phyloP scores from a whole-genome alignment of 2,888 invertebrate species.

The Lasioglossum leucozonium region DNA sequence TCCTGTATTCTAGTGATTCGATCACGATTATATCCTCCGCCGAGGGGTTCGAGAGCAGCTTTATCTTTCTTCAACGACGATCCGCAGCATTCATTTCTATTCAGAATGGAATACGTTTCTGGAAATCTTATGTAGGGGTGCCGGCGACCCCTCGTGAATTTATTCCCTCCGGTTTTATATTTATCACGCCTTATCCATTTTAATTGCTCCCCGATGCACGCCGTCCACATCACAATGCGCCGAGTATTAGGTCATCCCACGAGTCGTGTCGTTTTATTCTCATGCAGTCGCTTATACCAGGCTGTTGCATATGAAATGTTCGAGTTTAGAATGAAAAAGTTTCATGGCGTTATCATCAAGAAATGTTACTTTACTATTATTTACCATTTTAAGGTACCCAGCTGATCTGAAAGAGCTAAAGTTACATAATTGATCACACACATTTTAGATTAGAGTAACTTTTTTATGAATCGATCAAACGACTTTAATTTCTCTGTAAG shows the following conservation, averaged over 20 bases:
- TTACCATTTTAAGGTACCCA: no score
- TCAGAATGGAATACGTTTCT: slow-evolving; percentile 3
- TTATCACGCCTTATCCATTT: not conserved
- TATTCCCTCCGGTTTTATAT: slow-evolving; percentile 22
- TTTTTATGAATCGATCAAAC: no score
- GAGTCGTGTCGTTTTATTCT: not conserved
- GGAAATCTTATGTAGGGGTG: slow-evolving; percentile 3
- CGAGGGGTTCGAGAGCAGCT: not conserved
- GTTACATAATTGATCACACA: no score
- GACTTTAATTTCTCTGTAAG: no score
- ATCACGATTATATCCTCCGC: not conserved
- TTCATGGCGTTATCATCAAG: no score
- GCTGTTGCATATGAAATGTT: no score
- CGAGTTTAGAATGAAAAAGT: no score
- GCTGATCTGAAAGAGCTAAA: no score
- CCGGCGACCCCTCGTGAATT: slow-evolving; percentile 4
- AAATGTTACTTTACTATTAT: no score
- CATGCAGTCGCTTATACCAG: not conserved
- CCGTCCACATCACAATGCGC: not conserved
- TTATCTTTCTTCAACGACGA: not conserved
- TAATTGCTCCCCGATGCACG: not conserved
- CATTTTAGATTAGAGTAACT: no score
- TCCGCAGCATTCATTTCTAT: not conserved
- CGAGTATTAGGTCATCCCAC: not conserved
- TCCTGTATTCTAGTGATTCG: not conserved